Percentiles rank a stretch among this genome's conserved stretches.
phyloP scores from a whole-genome alignment of 2,113 vertebrate species.

The Pampusana beccarii region DNA sequence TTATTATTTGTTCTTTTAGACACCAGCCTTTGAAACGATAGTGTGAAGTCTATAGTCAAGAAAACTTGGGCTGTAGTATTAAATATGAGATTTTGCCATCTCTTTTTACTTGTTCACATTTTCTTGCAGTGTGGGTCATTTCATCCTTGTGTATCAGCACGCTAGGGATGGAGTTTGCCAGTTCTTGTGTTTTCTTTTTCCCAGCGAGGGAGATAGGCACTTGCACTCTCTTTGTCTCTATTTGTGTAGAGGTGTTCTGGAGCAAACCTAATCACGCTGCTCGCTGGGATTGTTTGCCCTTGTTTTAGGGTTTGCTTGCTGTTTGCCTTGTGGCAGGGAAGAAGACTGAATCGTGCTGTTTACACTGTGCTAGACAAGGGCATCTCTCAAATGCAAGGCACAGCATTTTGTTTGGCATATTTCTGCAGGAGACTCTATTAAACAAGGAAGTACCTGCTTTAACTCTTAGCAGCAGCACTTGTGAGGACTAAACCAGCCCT shows the following conservation, averaged over 20 bases:
- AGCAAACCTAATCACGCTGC: not conserved
- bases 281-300: not conserved
- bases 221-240: not conserved
- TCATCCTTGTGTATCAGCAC: not conserved
- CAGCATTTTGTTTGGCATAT: slow-evolving; percentile 26
- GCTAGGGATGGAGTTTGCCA: not conserved
- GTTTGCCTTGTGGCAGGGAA: not conserved
- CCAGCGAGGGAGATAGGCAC: not conserved
- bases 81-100: not conserved
- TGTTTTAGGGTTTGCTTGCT: slow-evolving; percentile 11
- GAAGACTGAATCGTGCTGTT: not conserved
- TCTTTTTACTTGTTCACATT: not conserved
- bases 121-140: not conserved
- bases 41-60: not conserved
- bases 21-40: not conserved
- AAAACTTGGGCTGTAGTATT: not conserved
- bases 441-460: not conserved
- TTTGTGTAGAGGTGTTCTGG: not conserved
- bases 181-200: not conserved
- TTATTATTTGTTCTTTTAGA: not conserved
- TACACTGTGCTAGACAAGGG: not conserved
- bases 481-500: not conserved
- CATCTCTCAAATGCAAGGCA: not conserved
- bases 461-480: not conserved
- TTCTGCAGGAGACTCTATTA: slow-evolving; percentile 43